Base-by-base conservation (phyloP, 1,140 invertebrate genomes). In the Saxidomus purpurata region DNA sequence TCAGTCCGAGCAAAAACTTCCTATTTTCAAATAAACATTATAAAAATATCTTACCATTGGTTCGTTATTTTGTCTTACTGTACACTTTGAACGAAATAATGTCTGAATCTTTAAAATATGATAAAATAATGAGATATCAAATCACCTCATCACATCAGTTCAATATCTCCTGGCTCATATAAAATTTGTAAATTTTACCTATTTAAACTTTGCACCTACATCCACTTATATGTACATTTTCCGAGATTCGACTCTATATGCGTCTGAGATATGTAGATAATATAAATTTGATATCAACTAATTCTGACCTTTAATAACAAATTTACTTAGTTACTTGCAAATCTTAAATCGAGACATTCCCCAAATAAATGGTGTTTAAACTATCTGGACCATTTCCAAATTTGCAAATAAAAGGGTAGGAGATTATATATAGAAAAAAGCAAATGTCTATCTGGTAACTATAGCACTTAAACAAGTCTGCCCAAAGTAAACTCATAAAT, bases 371-470 rank as follows among this genome's bases (percentile, higher is more conserved):
- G 55, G 82, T 71, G 87, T 82, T 92, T 89, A 61, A 74, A 85
- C 19, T 86, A 85, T 83, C 87, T 91, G 90, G 92, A 84, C 40
- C 47, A 11, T 43, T 63, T 89, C 90, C 92, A 91, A 91, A 85
- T 52, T 83, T 47, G 69, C 47, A 61, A 63, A 81, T 79, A 84
- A 85, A 90, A 69, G 83, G 80, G 83, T 17, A n/a, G 22, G 25
- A 74, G 83, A 85, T 85, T 85, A 85, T 47, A 52, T 83, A 36
- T 61, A 40, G 8, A 43, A 71, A 85, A 74, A 85, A 90, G 85
- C 89, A 80, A 90, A 90, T 90, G 81, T 80, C 61, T 91, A 90
- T 84, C 81, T 90, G 17, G 91, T 92, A 87, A 88, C 91, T 87
- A 92, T 92, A 86, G 80, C 63, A 90, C 31, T 74, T 8, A 17